Conservation (phyloP, 2,888 invertebrate genomes). For the Subacronicta megacephala region DNA sequence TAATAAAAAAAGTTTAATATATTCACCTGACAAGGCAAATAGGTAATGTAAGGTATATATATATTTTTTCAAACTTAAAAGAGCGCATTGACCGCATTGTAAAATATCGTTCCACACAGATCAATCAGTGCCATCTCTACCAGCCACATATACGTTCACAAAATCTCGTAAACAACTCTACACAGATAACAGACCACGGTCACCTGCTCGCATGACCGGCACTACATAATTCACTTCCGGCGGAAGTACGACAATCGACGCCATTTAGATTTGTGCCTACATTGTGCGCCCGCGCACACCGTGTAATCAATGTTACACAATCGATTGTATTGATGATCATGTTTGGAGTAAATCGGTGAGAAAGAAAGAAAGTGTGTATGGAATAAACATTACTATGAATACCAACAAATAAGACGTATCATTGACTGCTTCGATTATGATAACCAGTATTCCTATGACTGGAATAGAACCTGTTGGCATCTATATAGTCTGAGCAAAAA, state of each 20-base stretch:
- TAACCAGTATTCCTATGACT: too few species aligned
- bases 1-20: too few species aligned
- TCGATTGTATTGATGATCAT: slow-evolving; percentile 51
- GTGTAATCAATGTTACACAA: slow-evolving; percentile 64
- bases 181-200: slow-evolving; percentile 65
- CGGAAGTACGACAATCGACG: slow-evolving; percentile 71
- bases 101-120: background rate
- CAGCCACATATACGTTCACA: slow-evolving; percentile 19
- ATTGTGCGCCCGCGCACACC: slow-evolving; percentile 69
- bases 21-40: too few species aligned
- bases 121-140: slow-evolving; percentile 6
- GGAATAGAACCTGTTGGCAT: too few species aligned
- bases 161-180: slow-evolving; percentile 39
- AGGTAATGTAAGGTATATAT: too few species aligned
- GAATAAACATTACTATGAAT: slow-evolving; percentile 7
- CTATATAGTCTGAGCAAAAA: too few species aligned
- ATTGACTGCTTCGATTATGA: too few species aligned
- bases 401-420: background rate
- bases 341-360: slow-evolving; percentile 39
- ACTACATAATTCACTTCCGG: slow-evolving; percentile 82
- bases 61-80: too few species aligned
- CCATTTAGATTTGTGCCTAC: slow-evolving; percentile 69
- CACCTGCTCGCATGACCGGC: slow-evolving; percentile 81
- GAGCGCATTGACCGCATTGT: too few species aligned
- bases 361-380: slow-evolving; percentile 28